Evolutionary conservation across 2,888 invertebrate genomes (phyloP).

Genomic region (Zeuzera pyrina): DNA sequence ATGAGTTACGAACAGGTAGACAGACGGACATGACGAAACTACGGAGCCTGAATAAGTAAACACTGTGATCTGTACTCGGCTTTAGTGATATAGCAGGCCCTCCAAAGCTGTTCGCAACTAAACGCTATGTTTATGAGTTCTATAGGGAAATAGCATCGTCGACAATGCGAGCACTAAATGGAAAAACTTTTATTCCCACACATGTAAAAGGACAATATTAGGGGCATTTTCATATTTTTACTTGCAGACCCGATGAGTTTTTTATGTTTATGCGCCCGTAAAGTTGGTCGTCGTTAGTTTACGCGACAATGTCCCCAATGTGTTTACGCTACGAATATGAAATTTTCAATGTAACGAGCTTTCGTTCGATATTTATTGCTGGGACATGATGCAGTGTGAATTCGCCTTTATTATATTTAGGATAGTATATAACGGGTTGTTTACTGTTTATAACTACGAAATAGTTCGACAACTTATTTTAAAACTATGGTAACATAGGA

Average conservation of each 20-base stretch:
- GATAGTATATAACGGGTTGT: no score
- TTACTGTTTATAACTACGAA: no score
- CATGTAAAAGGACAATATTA: conserved; percentile 53
- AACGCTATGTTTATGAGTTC: conserved; percentile 65
- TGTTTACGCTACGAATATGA: conserved; percentile 50
- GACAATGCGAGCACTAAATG: conserved; percentile 53
- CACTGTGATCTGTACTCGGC: no score
- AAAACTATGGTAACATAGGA: no score
- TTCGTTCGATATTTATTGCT: conserved; percentile 34
- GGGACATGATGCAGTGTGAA: conserved; percentile 28
- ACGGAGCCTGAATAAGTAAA: no score
- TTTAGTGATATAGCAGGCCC: conserved; percentile 29
- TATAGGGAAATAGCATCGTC: conserved; percentile 63
- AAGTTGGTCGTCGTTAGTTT: conserved; percentile 53
- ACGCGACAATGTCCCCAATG: conserved; percentile 53
- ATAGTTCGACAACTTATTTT: no score
- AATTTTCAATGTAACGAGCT: conserved; percentile 48
- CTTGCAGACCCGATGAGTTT: conserved; percentile 51
- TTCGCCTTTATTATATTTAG: conserved; percentile 10
- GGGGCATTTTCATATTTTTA: conserved; percentile 62
- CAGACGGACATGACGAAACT: no score
- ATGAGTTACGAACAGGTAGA: no score
- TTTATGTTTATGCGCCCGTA: conserved; percentile 67
- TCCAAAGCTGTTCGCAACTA: conserved; percentile 18
- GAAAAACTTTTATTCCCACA: conserved; percentile 64